phyloP scores from a whole-genome alignment of 2,113 vertebrate genomes.

The Neomonachus schauinslandi region DNA sequence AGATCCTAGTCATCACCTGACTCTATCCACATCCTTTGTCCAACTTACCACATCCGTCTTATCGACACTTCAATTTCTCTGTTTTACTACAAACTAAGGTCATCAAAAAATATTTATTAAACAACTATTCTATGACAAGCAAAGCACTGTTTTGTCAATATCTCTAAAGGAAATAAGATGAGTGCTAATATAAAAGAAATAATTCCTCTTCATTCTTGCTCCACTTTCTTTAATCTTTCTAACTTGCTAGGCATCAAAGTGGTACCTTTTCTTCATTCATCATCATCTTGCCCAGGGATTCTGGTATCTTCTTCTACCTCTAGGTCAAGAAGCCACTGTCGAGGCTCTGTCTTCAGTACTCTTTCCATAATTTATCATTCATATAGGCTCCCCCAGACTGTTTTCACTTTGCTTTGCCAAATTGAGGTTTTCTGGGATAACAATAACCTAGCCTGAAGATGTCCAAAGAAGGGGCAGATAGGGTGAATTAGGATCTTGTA shows the following conservation, averaged over 20 bases:
- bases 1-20: not conserved
- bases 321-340: not conserved
- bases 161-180: not conserved
- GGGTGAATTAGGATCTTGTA: not conserved
- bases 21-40: not conserved
- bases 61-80: not conserved
- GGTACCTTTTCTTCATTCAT: not conserved
- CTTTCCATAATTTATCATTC: not conserved
- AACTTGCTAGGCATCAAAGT: not conserved
- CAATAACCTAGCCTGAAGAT: not conserved
- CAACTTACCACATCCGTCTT: not conserved
- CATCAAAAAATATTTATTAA: not conserved
- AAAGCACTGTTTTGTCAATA: not conserved
- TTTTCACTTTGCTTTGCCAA: conserved; percentile 8
- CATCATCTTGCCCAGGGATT: not conserved
- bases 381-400: not conserved
- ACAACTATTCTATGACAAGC: not conserved
- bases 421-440: not conserved
- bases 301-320: not conserved
- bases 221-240: not conserved
- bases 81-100: not conserved
- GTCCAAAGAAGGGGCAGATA: not conserved
- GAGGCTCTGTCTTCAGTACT: not conserved
- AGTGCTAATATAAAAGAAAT: not conserved
- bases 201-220: not conserved